Evolutionary conservation across 2,888 invertebrate genomes (phyloP), one percentile per base, ranked within the genome.

Genomic region (Diarsia rubi): DNA sequence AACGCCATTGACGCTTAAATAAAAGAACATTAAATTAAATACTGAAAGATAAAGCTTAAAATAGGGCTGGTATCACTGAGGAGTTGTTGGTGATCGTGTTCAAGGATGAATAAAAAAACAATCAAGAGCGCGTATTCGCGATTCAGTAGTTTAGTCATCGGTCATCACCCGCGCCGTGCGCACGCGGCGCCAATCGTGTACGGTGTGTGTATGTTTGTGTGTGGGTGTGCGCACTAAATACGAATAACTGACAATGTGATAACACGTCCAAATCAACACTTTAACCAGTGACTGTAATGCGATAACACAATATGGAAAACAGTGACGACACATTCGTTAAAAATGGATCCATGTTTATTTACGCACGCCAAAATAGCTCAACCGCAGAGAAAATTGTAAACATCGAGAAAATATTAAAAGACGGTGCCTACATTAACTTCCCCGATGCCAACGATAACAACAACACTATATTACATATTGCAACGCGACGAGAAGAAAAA

Each of bases 391-490:
- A 82, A 57, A 88, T 81, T 52, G 19, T 24, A 24, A 85, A 82
- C 27, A 74, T 88, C 57, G 67, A 81, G 5, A 74, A 75, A 27
- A 47, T 73, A 27, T 73, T 88, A n/a, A 73, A 73, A 16, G 74
- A 82, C 0, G 85, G 87, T n/a, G 87, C 88, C 44, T 72, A 87
- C 31, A 75, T 88, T 42, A 87, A 85, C 68, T 81, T 70, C n/a
- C 59, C 44, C 3, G 88, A 87, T 64, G 67, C 73, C 27, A 87
- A 87, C 44, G 75, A 87, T 27, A 78, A 74, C 8, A 66, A 80
- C 6, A 88, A 87, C 64, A 87, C 87, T 37, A 69, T 87, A 0
- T 59, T 87, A 67, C 87, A 87, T 12, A 85, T 88, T 27, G 87
- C 83, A 42, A 79, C 77, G 2, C 70, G 81, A 68, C 85, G 74